phyloP scores from a whole-genome alignment of 2,888 invertebrate genomes.

The Auanema freiburgensis region DNA sequence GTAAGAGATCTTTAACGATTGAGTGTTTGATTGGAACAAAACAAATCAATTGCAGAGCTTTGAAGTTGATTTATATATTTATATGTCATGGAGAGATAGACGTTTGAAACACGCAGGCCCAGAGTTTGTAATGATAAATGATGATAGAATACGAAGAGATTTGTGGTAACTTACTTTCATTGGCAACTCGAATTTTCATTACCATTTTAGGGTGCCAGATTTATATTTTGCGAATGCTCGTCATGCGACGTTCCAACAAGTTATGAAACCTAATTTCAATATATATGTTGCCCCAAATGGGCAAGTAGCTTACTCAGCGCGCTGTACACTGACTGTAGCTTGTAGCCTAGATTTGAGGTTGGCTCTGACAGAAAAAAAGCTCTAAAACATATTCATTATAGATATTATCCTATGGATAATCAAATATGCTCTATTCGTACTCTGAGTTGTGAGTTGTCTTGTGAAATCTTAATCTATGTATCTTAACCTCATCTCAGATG shows the following conservation, averaged over 20 bases:
- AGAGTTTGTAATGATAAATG: slow-evolving; percentile 53
- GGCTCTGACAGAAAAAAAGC: background rate
- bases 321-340: slow-evolving; percentile 50
- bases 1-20: slow-evolving; percentile 14
- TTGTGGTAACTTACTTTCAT: slow-evolving; percentile 39
- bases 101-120: slow-evolving; percentile 43
- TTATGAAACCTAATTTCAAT: slow-evolving; percentile 59
- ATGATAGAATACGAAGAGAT: slow-evolving; percentile 44
- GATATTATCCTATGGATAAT: slow-evolving; percentile 60
- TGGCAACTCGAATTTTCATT: background rate
- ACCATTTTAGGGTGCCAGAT: slow-evolving; percentile 49
- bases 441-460: slow-evolving; percentile 51
- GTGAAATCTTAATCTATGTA: too few relatives aligned
- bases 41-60: slow-evolving; percentile 44
- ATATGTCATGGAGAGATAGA: slow-evolving; percentile 46
- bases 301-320: slow-evolving; percentile 51
- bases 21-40: background rate
- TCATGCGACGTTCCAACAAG: slow-evolving; percentile 40
- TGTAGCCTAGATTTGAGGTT: slow-evolving; percentile 36
- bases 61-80: slow-evolving; percentile 58
- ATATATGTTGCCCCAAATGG: slow-evolving; percentile 55
- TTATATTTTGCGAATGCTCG: slow-evolving; percentile 57
- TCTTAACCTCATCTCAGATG: slow-evolving; percentile 40
- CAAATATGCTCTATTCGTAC: slow-evolving; percentile 55
- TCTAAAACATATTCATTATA: background rate